Percentiles rank a stretch among this genome's conserved stretches.
phyloP scores from a whole-genome alignment of 53 echinoderm and acorn worm genomes.

The Actinopyga echinites region DNA sequence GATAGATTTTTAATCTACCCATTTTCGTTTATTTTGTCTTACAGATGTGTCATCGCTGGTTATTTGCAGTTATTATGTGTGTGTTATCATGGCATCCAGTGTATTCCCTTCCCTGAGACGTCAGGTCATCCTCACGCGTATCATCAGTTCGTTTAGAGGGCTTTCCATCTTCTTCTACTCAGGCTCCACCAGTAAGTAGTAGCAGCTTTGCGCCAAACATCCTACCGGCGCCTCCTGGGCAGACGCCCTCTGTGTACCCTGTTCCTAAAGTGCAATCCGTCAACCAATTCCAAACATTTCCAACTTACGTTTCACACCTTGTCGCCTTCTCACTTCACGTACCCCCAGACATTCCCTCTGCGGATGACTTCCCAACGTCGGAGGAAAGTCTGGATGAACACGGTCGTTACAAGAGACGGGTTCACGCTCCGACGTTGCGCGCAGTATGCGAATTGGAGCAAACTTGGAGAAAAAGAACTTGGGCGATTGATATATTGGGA shows the following conservation, averaged over 20 bases:
- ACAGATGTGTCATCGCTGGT: slow-evolving; percentile 71
- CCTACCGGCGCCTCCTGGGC: slow-evolving; percentile 37
- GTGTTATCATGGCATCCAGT: slow-evolving; percentile 69
- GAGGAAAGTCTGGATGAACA: slow-evolving; percentile 51
- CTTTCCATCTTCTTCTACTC: slow-evolving; percentile 49
- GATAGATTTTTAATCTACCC: neutral
- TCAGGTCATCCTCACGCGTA: slow-evolving; percentile 42
- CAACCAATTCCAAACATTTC: slow-evolving; percentile 56
- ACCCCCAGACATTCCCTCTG: slow-evolving; percentile 27
- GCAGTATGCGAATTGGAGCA: slow-evolving; percentile 53
- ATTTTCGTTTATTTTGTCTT: slow-evolving; percentile 19
- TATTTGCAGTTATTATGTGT: slow-evolving; percentile 62
- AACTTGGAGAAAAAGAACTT: slow-evolving; percentile 68
- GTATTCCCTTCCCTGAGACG: slow-evolving; percentile 57
- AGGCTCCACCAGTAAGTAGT: slow-evolving; percentile 35
- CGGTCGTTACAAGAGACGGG: slow-evolving; percentile 49
- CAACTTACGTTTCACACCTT: slow-evolving; percentile 72
- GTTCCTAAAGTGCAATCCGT: slow-evolving; percentile 40
- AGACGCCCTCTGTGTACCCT: neutral
- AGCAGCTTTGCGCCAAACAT: slow-evolving; percentile 47
- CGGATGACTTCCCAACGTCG: slow-evolving; percentile 41
- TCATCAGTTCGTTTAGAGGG: slow-evolving; percentile 50
- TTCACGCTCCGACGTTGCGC: slow-evolving; percentile 29
- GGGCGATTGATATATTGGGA: slow-evolving; percentile 82
- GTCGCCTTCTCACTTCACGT: slow-evolving; percentile 70